Evolutionary conservation across 1,140 invertebrate species (phyloP).

Genomic region (Tetramorium parvispinum): DNA sequence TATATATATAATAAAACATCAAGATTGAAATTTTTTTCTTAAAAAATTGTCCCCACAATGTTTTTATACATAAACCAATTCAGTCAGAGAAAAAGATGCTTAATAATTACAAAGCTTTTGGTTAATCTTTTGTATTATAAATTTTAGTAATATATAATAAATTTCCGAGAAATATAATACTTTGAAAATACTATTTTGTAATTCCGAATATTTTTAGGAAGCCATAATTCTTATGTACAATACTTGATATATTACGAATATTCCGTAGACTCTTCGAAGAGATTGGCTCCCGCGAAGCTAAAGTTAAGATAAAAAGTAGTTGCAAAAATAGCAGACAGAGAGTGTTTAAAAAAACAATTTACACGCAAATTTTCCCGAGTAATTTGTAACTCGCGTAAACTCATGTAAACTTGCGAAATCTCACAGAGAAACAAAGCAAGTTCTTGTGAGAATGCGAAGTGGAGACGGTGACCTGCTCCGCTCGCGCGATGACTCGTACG

Average conservation of each 20-base stretch:
- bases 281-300: not conserved
- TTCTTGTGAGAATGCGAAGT: not conserved
- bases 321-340: not conserved
- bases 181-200: not conserved
- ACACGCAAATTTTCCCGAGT: not conserved
- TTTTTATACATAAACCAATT: not conserved
- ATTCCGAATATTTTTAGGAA: not conserved
- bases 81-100: not conserved
- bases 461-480: constrained; percentile 15
- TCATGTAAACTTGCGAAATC: not conserved
- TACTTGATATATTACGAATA: not conserved
- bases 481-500: constrained; percentile 30
- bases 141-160: not conserved
- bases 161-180: not conserved
- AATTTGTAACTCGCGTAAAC: not conserved
- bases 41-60: not conserved
- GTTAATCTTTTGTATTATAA: not conserved
- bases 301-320: not conserved
- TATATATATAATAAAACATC: not conserved
- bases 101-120: not conserved
- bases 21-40: not conserved
- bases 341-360: not conserved
- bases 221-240: not conserved
- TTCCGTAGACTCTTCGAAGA: not conserved
- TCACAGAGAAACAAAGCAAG: not conserved